Percentiles rank a stretch among this genome's conserved stretches.
Evolutionary conservation across 2,888 invertebrate species (phyloP).

Genomic region (Altica lythri): DNA sequence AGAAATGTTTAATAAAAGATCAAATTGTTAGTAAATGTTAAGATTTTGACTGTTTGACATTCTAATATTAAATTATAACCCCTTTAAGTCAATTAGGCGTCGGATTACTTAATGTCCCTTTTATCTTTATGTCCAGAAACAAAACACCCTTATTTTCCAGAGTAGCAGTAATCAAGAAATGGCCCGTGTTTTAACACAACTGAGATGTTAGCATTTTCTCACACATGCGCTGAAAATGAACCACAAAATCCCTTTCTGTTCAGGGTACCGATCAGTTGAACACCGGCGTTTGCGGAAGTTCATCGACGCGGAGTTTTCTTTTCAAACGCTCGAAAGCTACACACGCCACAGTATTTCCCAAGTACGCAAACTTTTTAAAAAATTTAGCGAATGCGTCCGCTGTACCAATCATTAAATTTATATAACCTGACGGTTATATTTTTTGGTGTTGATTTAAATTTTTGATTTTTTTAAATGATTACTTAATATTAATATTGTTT

Average conservation of each 20-base stretch:
- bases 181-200: slow-evolving; percentile 25
- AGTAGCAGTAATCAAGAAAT: slow-evolving; percentile 19
- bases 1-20: too few species aligned
- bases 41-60: too few species aligned
- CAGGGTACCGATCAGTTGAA: slow-evolving; percentile 20
- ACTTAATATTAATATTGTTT: slow-evolving; percentile 3
- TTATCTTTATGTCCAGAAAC: background rate
- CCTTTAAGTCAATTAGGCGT: too few species aligned
- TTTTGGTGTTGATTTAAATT: background rate
- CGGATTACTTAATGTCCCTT: too few species aligned
- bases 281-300: slow-evolving; percentile 2
- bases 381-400: background rate
- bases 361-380: background rate
- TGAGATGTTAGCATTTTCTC: slow-evolving; percentile 29
- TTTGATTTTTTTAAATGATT: slow-evolving; percentile 12
- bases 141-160: slow-evolving; percentile 11
- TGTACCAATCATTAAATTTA: background rate
- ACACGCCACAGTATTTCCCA: too few species aligned
- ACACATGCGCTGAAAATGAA: slow-evolving; percentile 26
- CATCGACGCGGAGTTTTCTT: slow-evolving; percentile 3
- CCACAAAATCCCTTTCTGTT: slow-evolving; percentile 18
- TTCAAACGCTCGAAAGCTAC: background rate
- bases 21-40: too few species aligned
- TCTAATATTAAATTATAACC: too few species aligned
- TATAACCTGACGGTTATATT: background rate